Base-by-base conservation (phyloP, 2,797 vertebrate genomes). In the Hapalemur alaotrensis region DNA sequence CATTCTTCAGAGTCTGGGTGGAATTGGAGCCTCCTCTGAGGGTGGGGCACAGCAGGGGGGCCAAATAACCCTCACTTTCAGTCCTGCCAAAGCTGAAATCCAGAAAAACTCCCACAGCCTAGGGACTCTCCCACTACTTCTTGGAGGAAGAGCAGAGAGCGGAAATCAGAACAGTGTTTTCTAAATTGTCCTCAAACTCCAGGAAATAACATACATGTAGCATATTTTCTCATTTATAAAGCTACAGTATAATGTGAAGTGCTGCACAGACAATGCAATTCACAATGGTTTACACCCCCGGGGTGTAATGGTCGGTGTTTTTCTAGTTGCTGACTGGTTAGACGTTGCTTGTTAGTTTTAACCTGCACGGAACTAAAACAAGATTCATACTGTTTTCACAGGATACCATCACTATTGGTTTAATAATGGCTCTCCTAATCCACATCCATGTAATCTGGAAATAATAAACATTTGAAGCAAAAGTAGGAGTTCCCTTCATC, bases 401-500 rank as follows among this genome's bases (percentile, higher is more conserved):
- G 46, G 65, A 82, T 48, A 48, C 57, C 81, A 72, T 46, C 41
- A 32, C 35, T 15, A 23, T 15, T 22, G 23, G 35, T 50, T 59
- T 84, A 48, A 84, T 43, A n/a, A 89, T 50, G 43, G 43, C 70
- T 91, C 76, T 75, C 48, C 79, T 85, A 9, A 23, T 41, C 57
- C 82, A 93, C 65, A 57, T 9, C n/a, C 57, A 30, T 67, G 52
- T 84, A 72, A 84, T 69, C 93, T 96, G 96, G 63, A 97, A 91
- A 94, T 30, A 80, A 89, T 65, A 93, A 87, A 83, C 65, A 73
- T 28, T 63, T 63, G 32, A 79, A 95, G 84, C 57, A 73, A 72
- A 80, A 2, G 28, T 54, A 30, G 80, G 76, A 73, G 72, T 79
- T 78, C 87, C n/a, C 69, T 43, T 30, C 32, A 30, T 84, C 90